phyloP scores from a whole-genome alignment of 2,113 vertebrate species.

The Poeciliopsis occidentalis region DNA sequence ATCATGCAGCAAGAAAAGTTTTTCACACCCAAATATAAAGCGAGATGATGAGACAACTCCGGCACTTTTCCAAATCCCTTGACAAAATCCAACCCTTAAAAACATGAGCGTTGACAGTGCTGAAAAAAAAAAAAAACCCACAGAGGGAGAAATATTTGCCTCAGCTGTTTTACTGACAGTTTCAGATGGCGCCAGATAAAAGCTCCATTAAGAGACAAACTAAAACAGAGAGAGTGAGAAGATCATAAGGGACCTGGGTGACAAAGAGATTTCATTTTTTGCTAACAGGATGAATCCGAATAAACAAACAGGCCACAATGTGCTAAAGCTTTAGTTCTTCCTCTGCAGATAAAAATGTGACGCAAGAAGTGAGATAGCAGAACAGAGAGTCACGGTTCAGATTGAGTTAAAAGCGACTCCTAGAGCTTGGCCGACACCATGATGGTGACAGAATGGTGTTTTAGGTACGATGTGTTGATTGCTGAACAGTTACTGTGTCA shows the following conservation, averaged over 20 bases:
- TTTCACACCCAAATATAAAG: not conserved
- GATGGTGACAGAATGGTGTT: not conserved
- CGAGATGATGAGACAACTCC: not conserved
- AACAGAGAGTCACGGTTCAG: not conserved
- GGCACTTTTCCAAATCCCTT: not conserved
- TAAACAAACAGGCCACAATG: not conserved
- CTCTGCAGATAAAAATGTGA: not conserved
- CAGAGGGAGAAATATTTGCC: slow-evolving; percentile 29
- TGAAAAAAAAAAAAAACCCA: slow-evolving; percentile 16
- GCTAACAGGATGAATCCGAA: not conserved
- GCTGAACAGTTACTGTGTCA: too few relatives aligned
- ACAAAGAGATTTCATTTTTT: not conserved
- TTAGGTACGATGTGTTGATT: not conserved
- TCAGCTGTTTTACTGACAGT: slow-evolving; percentile 12
- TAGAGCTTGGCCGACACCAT: not conserved
- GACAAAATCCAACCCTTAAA: not conserved
- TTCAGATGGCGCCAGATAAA: slow-evolving; percentile 23
- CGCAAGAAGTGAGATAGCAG: not conserved
- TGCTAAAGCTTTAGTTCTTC: not conserved
- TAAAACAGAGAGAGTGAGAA: not conserved
- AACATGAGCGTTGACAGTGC: slow-evolving; percentile 4
- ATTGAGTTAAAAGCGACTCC: not conserved
- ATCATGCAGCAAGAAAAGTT: not conserved
- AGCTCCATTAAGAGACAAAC: slow-evolving; percentile 1
- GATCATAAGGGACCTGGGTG: not conserved